These are phyloP conservation scores for Cordilura impudica DNA, from an alignment of 2,888 invertebrate species.

Conservation along the genomic window DNA sequence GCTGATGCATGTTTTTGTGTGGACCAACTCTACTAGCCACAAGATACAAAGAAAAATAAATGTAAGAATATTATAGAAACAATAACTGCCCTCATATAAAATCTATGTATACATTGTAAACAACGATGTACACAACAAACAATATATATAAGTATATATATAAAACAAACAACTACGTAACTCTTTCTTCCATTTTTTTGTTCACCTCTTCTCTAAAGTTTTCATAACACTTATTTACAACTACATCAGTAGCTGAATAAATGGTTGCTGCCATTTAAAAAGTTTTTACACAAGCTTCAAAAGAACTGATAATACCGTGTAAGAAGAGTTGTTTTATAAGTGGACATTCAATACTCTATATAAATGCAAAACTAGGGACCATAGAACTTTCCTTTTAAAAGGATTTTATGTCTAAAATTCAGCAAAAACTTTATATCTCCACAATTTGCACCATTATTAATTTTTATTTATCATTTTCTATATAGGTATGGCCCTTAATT, in stretches of 20 bases:
- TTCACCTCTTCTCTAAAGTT: slow-evolving; percentile 18
- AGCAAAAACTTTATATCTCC: too few species aligned
- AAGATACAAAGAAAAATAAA: neutral
- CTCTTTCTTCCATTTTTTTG: slow-evolving; percentile 14
- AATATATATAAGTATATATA: too few species aligned
- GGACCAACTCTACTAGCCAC: neutral
- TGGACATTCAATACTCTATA: too few species aligned
- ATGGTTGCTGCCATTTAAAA: slow-evolving; percentile 8
- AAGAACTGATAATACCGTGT: slow-evolving; percentile 30
- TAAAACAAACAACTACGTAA: slow-evolving; percentile 31
- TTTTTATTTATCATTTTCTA: too few species aligned
- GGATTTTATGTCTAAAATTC: too few species aligned
- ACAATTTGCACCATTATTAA: too few species aligned
- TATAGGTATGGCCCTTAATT: too few species aligned
- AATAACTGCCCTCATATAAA: too few species aligned
- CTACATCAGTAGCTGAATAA: slow-evolving; percentile 3
- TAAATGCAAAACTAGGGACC: too few species aligned
- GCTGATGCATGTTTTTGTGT: neutral
- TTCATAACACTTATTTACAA: slow-evolving; percentile 21
- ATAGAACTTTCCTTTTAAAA: too few species aligned
- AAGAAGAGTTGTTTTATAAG: too few species aligned
- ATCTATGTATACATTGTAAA: neutral
- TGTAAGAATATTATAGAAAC: neutral
- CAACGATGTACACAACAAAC: neutral
- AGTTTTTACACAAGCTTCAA: slow-evolving; percentile 21